Percentiles rank a stretch among this genome's conserved stretches.
Conservation (phyloP, 1,140 invertebrate species). For the Drosophila mayri region DNA sequence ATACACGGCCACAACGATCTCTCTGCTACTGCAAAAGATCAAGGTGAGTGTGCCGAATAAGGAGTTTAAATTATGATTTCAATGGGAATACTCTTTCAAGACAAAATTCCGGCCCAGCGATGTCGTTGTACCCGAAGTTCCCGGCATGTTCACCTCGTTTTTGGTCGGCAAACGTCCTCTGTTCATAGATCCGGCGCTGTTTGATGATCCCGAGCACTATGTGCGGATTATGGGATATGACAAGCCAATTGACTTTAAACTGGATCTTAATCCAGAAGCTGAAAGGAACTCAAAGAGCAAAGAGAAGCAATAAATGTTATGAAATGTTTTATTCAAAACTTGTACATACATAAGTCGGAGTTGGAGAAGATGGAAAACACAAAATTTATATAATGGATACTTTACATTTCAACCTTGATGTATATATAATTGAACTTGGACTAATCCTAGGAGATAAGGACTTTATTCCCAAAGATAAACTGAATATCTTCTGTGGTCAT, state of each 20-base stretch:
- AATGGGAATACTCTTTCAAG: slow-evolving; percentile 84
- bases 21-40: slow-evolving; percentile 88
- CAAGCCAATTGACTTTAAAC: slow-evolving; percentile 93
- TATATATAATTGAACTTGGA: not conserved
- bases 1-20: slow-evolving; percentile 90
- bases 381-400: not conserved
- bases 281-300: slow-evolving; percentile 17
- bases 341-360: not conserved
- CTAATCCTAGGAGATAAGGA: not conserved
- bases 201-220: slow-evolving; percentile 90
- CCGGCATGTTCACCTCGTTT: slow-evolving; percentile 93
- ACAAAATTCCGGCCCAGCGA: slow-evolving; percentile 90
- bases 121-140: slow-evolving; percentile 91
- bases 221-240: slow-evolving; percentile 95
- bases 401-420: not conserved
- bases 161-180: slow-evolving; percentile 89
- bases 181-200: slow-evolving; percentile 90
- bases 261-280: slow-evolving; percentile 69
- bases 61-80: not conserved
- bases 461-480: slow-evolving; percentile 9
- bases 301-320: slow-evolving; percentile 53
- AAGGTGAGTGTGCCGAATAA: slow-evolving; percentile 85
- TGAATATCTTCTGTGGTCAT: slow-evolving; percentile 11
- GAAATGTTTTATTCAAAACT: not conserved
- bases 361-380: not conserved